phyloP scores from a whole-genome alignment of 2,797 vertebrate species.

The Phaenicophaeus curvirostris region DNA sequence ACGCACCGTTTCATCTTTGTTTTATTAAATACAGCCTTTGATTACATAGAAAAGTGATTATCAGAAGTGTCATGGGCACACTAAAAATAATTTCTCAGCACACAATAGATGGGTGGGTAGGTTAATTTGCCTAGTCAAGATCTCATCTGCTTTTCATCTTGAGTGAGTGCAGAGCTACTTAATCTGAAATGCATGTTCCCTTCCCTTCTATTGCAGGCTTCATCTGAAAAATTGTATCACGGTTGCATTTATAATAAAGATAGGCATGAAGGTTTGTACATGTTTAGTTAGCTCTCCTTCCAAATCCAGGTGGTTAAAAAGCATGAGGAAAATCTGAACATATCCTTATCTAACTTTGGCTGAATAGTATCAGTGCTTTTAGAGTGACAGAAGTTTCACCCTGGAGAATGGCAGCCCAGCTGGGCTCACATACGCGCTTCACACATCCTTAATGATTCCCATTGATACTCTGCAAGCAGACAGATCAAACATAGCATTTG shows the following conservation, averaged over 20 bases:
- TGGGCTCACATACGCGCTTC: accelerated
- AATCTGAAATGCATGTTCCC: background rate
- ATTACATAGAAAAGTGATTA: slow-evolving; percentile 31
- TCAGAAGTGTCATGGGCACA: background rate
- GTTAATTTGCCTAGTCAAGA: slow-evolving; percentile 18
- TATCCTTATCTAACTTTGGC: background rate
- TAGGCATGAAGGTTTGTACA: background rate
- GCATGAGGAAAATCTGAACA: background rate
- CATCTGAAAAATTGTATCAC: background rate
- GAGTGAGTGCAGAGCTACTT: background rate
- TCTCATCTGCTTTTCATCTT: background rate
- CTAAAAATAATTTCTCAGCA: slow-evolving; percentile 35
- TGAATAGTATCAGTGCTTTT: background rate
- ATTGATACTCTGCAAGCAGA: background rate
- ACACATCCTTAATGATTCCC: background rate
- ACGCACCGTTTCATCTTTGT: background rate
- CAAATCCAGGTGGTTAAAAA: background rate
- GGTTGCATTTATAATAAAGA: background rate
- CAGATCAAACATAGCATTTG: background rate
- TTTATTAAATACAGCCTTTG: slow-evolving; percentile 20
- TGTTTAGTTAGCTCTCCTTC: background rate
- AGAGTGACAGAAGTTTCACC: background rate
- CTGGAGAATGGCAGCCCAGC: background rate
- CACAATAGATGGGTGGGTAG: background rate
- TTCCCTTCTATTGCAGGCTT: background rate